Evolutionary conservation across 2,888 invertebrate species (phyloP).

Genomic region (Brachyptera putata): DNA sequence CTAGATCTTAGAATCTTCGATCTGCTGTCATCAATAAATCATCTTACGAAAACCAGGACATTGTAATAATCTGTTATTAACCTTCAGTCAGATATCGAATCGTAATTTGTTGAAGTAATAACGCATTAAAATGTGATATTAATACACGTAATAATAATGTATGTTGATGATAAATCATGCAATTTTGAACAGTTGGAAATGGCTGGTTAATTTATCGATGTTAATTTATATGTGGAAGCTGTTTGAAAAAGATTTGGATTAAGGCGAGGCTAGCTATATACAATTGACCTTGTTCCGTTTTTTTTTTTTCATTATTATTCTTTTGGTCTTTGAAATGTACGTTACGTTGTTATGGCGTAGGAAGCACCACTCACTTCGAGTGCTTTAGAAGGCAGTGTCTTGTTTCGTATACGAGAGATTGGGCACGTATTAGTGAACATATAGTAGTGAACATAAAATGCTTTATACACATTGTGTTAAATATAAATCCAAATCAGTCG

Average conservation of each 20-base stretch:
- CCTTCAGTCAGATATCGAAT: background rate
- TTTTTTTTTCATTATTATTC: too few relatives aligned
- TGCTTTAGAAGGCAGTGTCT: background rate
- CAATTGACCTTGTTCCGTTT: constrained; percentile 1
- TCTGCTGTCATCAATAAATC: too few relatives aligned
- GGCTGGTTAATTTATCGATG: background rate
- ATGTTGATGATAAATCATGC: background rate
- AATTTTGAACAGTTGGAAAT: background rate
- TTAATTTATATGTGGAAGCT: constrained; percentile 2
- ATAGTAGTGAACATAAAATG: too few relatives aligned
- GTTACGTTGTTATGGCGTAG: background rate
- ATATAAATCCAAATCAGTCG: too few relatives aligned
- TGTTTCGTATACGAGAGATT: too few relatives aligned
- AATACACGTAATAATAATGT: too few relatives aligned
- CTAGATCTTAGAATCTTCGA: too few relatives aligned
- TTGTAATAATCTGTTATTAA: too few relatives aligned
- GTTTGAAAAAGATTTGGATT: background rate
- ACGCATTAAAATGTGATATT: background rate
- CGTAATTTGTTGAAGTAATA: background rate
- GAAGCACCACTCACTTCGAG: background rate
- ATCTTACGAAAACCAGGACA: too few relatives aligned
- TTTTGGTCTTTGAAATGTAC: too few relatives aligned
- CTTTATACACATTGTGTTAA: too few relatives aligned
- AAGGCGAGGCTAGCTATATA: constrained; percentile 1
- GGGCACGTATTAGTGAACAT: too few relatives aligned